These are phyloP conservation scores for Eulemur rubriventer DNA, from an alignment of 2,797 vertebrate genomes.

Conservation along the genomic window DNA sequence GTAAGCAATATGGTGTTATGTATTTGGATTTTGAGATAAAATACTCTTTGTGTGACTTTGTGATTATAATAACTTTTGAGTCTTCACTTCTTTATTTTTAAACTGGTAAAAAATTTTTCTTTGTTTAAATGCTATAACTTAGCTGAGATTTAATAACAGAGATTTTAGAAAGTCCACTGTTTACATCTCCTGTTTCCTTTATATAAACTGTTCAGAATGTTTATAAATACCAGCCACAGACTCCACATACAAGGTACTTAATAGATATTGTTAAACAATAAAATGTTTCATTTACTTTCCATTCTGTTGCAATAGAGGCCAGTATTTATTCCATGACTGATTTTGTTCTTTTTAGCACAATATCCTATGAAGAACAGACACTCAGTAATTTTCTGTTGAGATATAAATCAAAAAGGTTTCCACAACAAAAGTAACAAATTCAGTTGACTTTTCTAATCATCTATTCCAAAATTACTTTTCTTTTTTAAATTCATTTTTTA, in stretches of 20 bases:
- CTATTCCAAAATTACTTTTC: conserved; percentile 58
- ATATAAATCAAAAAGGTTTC: conserved; percentile 15
- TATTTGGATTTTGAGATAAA: not conserved
- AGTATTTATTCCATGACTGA: not conserved
- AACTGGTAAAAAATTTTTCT: not conserved
- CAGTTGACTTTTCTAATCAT: conserved; percentile 48
- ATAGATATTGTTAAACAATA: not conserved
- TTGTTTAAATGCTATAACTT: not conserved
- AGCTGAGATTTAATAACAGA: not conserved
- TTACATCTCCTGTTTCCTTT: not conserved
- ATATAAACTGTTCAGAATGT: not conserved
- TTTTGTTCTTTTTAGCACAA: not conserved
- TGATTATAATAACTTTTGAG: not conserved
- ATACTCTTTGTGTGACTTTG: not conserved
- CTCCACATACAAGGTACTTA: not conserved
- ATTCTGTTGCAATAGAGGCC: not conserved
- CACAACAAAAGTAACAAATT: conserved; percentile 52
- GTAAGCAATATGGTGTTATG: not conserved
- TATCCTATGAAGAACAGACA: not conserved
- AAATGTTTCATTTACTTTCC: not conserved
- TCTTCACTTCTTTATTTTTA: not conserved
- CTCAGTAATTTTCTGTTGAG: not conserved
- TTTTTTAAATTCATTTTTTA: conserved; percentile 53
- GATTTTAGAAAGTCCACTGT: not conserved
- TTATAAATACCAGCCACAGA: not conserved